Evolutionary conservation across 92 coral and sea anemone species (phyloP), one percentile per base, ranked within the genome.

Genomic region (Hydrozoanthus gracilis): DNA sequence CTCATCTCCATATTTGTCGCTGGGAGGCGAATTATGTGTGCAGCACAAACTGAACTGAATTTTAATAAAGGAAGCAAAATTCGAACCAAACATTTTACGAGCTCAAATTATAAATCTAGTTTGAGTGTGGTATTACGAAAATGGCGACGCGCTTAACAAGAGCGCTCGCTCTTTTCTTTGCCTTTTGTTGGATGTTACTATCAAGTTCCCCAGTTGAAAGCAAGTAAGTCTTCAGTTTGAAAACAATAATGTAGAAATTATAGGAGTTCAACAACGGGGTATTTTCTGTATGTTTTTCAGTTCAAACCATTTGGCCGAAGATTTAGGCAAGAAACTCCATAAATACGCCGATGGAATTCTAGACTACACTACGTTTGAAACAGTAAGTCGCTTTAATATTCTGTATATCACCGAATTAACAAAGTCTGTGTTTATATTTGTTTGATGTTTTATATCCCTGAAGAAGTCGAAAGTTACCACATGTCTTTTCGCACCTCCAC

Each of bases 1-100:
- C 87, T 88, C 83, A 92, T 94, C 90, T 90, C 98, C 98, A 86
- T 94, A 94, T 94, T 92, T 94, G 98, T 94, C 92, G 90, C 91
- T 88, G 90, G 91, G 91, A 87, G 91, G 94, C 93, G 91, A 89
- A 92, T 92, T 91, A 82, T 88, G 90, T 91, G 77, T 87, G 90
- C 86, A 89, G 86, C 85, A 80, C 88, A 91, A 91, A 91, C 96
- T 92, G 90, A 92, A 91, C 92, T 86, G 88, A 82, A 88, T 93
- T 86, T 86, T 94, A 91, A 90, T 88, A 86, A 92, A 18, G 12
- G 20, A 71, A 71, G 51, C 52, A 61, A 58, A 71, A 83, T 71
- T 50, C 60, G 51, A 70, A 58, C 67, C 67, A 86, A 79, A 88
- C 87, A 88, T 64, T 90, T 82, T 87, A 70, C 87, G 86, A 87